These are phyloP conservation scores for Peromyscus nudipes DNA, from an alignment of 2,797 vertebrate species.

Conservation along the genomic window DNA sequence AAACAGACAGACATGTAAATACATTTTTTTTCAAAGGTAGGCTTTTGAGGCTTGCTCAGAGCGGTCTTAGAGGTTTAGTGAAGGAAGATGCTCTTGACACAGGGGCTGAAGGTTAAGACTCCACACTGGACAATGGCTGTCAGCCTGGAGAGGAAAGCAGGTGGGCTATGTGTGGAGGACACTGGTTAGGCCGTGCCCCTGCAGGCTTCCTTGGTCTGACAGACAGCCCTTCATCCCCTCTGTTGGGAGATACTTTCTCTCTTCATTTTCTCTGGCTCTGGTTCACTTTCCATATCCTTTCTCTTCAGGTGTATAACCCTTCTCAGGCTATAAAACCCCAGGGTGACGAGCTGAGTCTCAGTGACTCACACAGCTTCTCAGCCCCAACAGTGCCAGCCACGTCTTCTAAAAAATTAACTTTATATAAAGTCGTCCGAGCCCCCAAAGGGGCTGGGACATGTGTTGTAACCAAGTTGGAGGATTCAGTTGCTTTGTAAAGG, in stretches of 20 bases:
- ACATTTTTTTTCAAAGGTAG: background rate
- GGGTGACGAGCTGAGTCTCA: constrained; percentile 18
- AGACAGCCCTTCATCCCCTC: background rate
- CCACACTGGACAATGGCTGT: background rate
- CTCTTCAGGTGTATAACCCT: background rate
- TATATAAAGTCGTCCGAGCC: background rate
- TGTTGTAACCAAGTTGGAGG: background rate
- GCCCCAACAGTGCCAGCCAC: background rate
- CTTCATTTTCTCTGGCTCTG: constrained; percentile 37
- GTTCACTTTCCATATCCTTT: constrained; percentile 22
- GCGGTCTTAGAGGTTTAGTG: background rate
- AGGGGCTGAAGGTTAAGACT: background rate
- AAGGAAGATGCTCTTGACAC: background rate
- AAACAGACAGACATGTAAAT: background rate
- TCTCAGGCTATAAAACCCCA: constrained; percentile 15
- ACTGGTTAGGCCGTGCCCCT: background rate
- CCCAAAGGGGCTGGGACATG: background rate
- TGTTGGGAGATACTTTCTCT: constrained; percentile 26
- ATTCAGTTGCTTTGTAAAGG: constrained; percentile 19
- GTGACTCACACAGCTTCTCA: background rate
- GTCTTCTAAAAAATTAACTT: background rate
- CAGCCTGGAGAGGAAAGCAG: background rate
- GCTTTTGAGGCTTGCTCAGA: background rate
- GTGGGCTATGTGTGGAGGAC: no score
- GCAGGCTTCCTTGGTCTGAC: background rate